A percentile compares a stretch with the other conserved stretches of the same genome.
Conservation (phyloP, 2,113 vertebrate species). For the Eptesicus fuscus region DNA sequence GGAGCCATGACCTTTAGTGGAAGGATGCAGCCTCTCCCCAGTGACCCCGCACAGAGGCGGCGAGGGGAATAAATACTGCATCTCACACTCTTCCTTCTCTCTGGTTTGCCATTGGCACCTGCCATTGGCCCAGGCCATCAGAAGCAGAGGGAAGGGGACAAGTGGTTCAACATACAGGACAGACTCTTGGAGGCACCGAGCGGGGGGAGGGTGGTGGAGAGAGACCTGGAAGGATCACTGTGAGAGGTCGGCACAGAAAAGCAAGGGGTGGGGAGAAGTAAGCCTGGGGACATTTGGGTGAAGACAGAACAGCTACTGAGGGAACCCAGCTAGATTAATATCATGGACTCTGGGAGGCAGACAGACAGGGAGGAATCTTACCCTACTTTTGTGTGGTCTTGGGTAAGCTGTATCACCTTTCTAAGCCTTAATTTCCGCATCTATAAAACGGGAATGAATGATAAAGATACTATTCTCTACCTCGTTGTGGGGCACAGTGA, state of each 20-base stretch:
- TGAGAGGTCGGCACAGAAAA: no score
- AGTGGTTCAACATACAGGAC: not conserved
- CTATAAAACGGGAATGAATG: not conserved
- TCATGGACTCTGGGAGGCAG: not conserved
- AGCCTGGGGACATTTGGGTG: not conserved
- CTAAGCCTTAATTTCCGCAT: not conserved
- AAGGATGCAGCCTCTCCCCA: not conserved
- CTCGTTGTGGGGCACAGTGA: not conserved
- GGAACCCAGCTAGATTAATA: not conserved
- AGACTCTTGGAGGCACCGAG: not conserved
- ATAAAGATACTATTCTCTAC: not conserved
- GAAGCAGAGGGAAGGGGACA: not conserved
- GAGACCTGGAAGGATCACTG: not conserved
- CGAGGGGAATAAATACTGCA: not conserved
- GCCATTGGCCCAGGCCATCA: not conserved
- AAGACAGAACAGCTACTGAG: not conserved
- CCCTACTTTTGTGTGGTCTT: not conserved
- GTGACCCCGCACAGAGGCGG: not conserved
- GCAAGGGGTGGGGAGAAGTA: not conserved
- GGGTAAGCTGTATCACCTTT: not conserved
- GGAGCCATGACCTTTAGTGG: not conserved
- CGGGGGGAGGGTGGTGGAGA: not conserved
- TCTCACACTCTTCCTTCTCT: not conserved
- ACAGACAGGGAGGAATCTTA: not conserved
- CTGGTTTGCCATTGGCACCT: not conserved